A percentile compares a stretch with the other conserved stretches of the same genome.
Evolutionary conservation across 1,140 invertebrate genomes (phyloP).

Genomic region (Megalopta genalis): DNA sequence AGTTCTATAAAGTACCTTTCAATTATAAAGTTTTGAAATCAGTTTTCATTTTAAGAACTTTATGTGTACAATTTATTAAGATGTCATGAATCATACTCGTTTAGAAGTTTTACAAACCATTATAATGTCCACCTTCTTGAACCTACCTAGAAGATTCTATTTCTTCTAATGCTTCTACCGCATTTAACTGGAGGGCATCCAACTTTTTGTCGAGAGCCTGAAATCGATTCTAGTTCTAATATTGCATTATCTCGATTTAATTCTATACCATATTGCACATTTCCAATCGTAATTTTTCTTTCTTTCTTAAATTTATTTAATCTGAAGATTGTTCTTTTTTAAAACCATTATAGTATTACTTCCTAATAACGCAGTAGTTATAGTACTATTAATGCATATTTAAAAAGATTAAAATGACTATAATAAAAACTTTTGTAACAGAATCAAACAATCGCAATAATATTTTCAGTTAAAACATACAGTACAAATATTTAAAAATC

Average conservation of each 20-base stretch:
- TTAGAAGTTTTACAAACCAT: background rate
- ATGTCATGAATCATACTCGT: slow-evolving; percentile 6
- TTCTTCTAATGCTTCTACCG: slow-evolving; percentile 70
- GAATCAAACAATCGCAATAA: background rate
- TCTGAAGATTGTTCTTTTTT: background rate
- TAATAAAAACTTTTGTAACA: background rate
- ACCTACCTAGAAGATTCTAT: slow-evolving; percentile 71
- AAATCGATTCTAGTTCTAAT: slow-evolving; percentile 51
- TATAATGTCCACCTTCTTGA: slow-evolving; percentile 19
- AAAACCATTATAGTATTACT: background rate
- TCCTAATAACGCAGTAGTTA: background rate
- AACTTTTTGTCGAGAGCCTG: slow-evolving; percentile 76
- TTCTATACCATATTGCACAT: slow-evolving; percentile 18
- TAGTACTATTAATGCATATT: background rate
- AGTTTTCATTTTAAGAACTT: background rate
- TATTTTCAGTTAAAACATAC: background rate
- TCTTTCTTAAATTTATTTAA: background rate
- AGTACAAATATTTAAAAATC: background rate
- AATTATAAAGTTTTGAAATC: too few species aligned
- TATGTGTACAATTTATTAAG: background rate
- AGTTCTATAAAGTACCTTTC: background rate
- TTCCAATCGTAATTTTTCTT: background rate
- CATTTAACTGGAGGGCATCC: slow-evolving; percentile 71
- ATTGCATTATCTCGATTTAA: slow-evolving; percentile 17
- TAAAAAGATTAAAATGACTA: background rate